Conservation (phyloP, 1,140 invertebrate species). For the Leucophenga varia region DNA sequence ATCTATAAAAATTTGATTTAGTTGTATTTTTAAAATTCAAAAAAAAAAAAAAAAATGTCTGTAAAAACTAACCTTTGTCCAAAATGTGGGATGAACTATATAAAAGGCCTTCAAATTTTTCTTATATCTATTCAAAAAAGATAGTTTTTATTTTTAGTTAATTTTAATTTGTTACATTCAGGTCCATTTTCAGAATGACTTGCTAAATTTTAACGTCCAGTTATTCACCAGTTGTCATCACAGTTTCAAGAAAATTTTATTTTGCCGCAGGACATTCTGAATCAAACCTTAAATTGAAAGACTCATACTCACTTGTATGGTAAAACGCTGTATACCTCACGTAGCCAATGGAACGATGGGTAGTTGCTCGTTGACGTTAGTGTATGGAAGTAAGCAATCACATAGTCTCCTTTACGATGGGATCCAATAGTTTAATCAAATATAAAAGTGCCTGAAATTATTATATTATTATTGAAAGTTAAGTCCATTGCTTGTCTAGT, state of each 20-base stretch:
- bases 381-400: constrained; percentile 98
- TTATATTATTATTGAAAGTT: neutral
- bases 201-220: too few relatives aligned
- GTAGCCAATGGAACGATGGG: constrained; percentile 90
- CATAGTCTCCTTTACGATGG: constrained; percentile 97
- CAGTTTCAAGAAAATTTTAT: too few relatives aligned
- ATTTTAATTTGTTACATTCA: too few relatives aligned
- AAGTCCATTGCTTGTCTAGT: neutral
- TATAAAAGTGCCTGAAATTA: constrained; percentile 78
- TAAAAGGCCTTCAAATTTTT: constrained; percentile 98
- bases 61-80: constrained; percentile 88
- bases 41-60: too few relatives aligned
- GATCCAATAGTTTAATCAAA: constrained; percentile 90
- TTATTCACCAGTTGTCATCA: too few relatives aligned
- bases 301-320: constrained; percentile 92
- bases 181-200: too few relatives aligned
- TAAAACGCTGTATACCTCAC: constrained; percentile 95
- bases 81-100: constrained; percentile 96
- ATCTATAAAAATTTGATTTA: constrained; percentile 63
- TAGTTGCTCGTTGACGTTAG: constrained; percentile 90
- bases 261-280: too few relatives aligned
- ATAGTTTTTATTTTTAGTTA: too few relatives aligned
- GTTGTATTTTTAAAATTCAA: constrained; percentile 2
- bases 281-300: too few relatives aligned
- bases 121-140: too few relatives aligned